Evolutionary conservation across 1,140 invertebrate species (phyloP).

Genomic region (Bombus ignitus): DNA sequence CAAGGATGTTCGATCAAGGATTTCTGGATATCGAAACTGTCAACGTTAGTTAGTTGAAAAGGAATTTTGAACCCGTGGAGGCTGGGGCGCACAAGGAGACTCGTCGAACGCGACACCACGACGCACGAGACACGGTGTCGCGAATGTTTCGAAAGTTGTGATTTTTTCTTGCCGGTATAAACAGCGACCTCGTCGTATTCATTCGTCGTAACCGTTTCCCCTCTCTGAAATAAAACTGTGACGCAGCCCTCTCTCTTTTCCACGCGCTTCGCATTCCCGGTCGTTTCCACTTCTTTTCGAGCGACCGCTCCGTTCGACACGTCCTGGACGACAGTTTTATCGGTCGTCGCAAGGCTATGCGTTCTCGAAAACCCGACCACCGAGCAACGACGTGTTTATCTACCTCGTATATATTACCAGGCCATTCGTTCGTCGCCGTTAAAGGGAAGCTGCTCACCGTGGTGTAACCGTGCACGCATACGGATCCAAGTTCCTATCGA

Average conservation of each 20-base stretch:
- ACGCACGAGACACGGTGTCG: neutral
- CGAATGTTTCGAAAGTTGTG: slow-evolving; percentile 53
- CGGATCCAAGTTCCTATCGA: neutral
- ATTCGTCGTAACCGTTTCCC: slow-evolving; percentile 32
- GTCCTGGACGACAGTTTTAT: slow-evolving; percentile 37
- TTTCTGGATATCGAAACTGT: neutral
- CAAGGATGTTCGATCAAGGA: neutral
- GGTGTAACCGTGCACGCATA: neutral
- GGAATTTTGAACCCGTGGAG: neutral
- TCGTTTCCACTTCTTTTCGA: slow-evolving; percentile 53
- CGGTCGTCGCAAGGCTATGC: slow-evolving; percentile 27
- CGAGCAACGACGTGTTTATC: slow-evolving; percentile 9
- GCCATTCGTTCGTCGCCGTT: neutral
- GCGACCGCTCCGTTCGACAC: slow-evolving; percentile 12
- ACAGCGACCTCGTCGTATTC: slow-evolving; percentile 37
- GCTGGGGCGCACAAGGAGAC: neutral
- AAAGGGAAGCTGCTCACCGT: neutral
- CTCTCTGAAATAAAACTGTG: slow-evolving; percentile 17
- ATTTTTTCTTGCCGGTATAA: slow-evolving; percentile 38
- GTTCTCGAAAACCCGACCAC: neutral
- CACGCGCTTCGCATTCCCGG: slow-evolving; percentile 50
- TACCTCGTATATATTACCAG: neutral
- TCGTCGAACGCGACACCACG: neutral
- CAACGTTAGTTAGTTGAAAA: too few species aligned
- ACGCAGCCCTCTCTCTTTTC: slow-evolving; percentile 49